Conservation (phyloP, 2,888 invertebrate species). For the Conistra vaccinii region DNA sequence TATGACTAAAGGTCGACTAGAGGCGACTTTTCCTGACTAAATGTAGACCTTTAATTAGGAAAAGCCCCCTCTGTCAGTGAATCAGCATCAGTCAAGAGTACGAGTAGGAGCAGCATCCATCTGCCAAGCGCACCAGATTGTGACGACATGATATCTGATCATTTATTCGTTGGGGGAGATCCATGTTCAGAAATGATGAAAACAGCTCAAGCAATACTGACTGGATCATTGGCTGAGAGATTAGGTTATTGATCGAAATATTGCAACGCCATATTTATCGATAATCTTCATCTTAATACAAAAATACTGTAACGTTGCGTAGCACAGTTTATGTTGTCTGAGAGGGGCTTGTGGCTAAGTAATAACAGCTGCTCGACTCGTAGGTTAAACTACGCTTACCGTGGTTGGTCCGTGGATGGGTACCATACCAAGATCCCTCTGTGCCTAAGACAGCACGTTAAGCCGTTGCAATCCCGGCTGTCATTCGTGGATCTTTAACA, state of each 20-base stretch:
- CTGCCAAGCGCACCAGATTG: too few species aligned
- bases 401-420: too few species aligned
- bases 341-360: too few species aligned
- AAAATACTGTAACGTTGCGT: background rate
- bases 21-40: too few species aligned
- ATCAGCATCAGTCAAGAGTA: background rate
- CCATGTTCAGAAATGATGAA: background rate
- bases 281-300: background rate
- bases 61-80: background rate
- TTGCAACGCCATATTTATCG: background rate
- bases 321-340: background rate
- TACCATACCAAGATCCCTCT: too few species aligned
- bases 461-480: too few species aligned
- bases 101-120: background rate
- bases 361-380: too few species aligned
- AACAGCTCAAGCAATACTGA: too few species aligned
- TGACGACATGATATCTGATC: background rate
- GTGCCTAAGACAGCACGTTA: too few species aligned
- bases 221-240: background rate
- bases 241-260: background rate
- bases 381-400: too few species aligned
- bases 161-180: background rate
- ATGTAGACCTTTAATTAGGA: background rate
- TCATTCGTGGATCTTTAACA: too few species aligned
- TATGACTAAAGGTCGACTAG: too few species aligned